Evolutionary conservation across 2,113 vertebrate genomes (phyloP).

Genomic region (Ciconia boyciana): DNA sequence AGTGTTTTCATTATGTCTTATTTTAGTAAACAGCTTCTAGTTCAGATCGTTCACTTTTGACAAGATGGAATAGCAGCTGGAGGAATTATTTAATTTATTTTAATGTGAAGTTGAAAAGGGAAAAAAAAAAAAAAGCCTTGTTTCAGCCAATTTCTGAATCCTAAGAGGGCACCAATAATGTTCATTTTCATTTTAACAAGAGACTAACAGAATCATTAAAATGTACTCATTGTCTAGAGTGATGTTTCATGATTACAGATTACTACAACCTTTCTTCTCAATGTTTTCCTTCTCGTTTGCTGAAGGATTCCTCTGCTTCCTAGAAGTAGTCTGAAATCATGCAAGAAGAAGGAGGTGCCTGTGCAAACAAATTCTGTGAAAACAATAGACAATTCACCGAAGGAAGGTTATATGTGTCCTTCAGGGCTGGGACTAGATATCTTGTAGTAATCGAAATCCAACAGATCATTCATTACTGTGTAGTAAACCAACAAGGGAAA

Average conservation of each 20-base stretch:
- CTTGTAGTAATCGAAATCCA: not conserved
- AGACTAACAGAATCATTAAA: not conserved
- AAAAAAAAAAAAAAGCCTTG: not conserved
- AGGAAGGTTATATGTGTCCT: not conserved
- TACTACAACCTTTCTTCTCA: not conserved
- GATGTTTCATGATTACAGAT: not conserved
- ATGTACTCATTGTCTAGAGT: not conserved
- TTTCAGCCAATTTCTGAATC: not conserved
- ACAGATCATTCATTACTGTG: not conserved
- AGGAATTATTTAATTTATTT: not conserved
- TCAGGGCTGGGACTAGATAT: not conserved
- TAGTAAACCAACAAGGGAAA: not conserved
- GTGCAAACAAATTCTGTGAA: not conserved
- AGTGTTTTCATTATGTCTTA: not conserved
- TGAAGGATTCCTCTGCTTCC: not conserved
- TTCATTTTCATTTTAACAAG: not conserved
- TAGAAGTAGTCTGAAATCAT: not conserved
- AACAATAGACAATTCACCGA: not conserved
- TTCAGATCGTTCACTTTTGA: not conserved
- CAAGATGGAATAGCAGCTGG: not conserved
- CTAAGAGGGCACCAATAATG: not conserved
- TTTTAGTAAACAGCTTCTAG: slow-evolving; percentile 22
- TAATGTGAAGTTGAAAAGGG: not conserved
- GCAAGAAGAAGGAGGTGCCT: not conserved
- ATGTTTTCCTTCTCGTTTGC: not conserved